These are phyloP conservation scores for Canis aureus DNA, from an alignment of 2,113 vertebrate genomes.

Conservation along the genomic window DNA sequence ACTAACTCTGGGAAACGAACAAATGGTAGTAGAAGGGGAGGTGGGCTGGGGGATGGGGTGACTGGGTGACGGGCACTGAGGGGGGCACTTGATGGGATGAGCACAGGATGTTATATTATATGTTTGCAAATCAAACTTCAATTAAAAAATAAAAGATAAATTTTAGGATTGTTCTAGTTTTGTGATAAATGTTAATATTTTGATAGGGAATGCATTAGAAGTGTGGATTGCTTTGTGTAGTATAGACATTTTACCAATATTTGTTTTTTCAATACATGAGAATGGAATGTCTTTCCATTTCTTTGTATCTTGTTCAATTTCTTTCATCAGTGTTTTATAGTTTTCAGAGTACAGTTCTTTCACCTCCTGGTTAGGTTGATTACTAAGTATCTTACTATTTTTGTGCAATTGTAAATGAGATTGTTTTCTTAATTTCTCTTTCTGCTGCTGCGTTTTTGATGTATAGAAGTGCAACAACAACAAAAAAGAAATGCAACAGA, in stretches of 20 bases:
- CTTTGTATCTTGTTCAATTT: neutral
- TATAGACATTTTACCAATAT: neutral
- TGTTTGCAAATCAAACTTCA: no score
- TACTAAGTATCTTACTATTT: neutral
- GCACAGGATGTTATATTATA: no score
- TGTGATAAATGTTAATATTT: neutral
- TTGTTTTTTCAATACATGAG: neutral
- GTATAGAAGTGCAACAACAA: neutral
- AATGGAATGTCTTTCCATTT: neutral
- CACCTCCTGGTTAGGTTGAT: neutral
- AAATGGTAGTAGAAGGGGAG: no score
- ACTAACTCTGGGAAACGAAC: no score
- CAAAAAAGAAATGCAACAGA: neutral
- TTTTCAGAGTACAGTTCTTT: neutral
- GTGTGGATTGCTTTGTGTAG: neutral
- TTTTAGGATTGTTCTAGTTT: neutral
- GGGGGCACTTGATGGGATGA: no score
- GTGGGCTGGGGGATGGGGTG: no score
- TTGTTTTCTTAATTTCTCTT: neutral
- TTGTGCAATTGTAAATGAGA: neutral
- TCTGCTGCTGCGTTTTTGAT: neutral
- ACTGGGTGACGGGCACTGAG: no score
- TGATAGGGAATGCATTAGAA: neutral
- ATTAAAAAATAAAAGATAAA: no score
- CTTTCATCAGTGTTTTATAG: neutral